Percentiles rank a stretch among this genome's conserved stretches.
These are phyloP conservation scores for Papilio polyxenes DNA, from an alignment of 1,140 invertebrate species.

Conservation along the genomic window DNA sequence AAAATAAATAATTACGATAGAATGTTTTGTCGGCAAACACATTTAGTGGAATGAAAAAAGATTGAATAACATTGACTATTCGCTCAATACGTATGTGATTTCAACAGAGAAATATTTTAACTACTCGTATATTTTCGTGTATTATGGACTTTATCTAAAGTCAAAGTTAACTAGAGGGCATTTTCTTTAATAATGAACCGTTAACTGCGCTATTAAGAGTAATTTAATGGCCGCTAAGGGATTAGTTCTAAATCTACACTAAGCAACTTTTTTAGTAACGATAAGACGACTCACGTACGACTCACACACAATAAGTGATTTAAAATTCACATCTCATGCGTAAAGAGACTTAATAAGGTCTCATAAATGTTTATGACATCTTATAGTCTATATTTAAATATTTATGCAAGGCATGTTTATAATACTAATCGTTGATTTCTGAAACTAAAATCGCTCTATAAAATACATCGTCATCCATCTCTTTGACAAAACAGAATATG, in stretches of 20 bases:
- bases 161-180: background rate
- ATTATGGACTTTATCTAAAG: background rate
- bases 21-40: constrained; percentile 15
- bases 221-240: too few species aligned
- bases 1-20: constrained; percentile 8
- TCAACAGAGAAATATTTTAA: background rate
- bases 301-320: background rate
- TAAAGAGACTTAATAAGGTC: background rate
- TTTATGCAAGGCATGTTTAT: too few species aligned
- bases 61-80: constrained; percentile 6
- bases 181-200: background rate
- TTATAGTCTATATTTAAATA: background rate
- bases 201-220: too few species aligned
- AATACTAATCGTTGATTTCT: too few species aligned
- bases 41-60: constrained; percentile 8
- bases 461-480: too few species aligned
- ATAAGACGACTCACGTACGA: too few species aligned
- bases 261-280: background rate
- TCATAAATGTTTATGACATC: constrained; percentile 1
- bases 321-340: background rate
- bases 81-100: background rate
- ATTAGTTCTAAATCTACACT: background rate
- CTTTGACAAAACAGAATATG: too few species aligned
- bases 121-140: background rate
- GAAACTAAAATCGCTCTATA: too few species aligned